These are phyloP conservation scores for Leptopilina myrica DNA, from an alignment of 2,888 invertebrate species.

Conservation along the genomic window DNA sequence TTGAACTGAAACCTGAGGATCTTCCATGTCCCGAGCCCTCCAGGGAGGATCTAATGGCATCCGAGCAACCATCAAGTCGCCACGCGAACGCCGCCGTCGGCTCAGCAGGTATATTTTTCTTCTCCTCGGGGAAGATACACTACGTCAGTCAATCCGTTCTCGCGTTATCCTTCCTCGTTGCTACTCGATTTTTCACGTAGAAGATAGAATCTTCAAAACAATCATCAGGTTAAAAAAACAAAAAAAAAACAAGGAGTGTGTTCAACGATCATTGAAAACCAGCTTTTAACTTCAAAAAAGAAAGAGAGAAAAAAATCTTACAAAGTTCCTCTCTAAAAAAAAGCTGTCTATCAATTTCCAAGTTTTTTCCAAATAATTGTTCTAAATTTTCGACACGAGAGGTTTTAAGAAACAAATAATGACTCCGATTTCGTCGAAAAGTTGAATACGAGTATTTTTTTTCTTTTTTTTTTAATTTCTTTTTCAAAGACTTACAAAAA, in stretches of 20 bases:
- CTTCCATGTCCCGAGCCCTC: slow-evolving; percentile 71
- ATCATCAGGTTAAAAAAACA: not conserved
- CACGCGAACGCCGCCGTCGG: slow-evolving; percentile 68
- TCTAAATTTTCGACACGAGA: slow-evolving; percentile 11
- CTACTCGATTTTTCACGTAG: slow-evolving; percentile 68
- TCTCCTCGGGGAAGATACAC: slow-evolving; percentile 60
- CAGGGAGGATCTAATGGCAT: slow-evolving; percentile 73
- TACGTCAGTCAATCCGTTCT: slow-evolving; percentile 55
- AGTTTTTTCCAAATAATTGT: slow-evolving; percentile 3
- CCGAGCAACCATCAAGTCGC: slow-evolving; percentile 72
- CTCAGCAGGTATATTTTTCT: slow-evolving; percentile 66
- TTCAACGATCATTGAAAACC: slow-evolving; percentile 11
- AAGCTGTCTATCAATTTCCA: slow-evolving; percentile 22
- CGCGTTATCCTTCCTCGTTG: slow-evolving; percentile 55
- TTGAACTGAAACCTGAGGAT: slow-evolving; percentile 69
- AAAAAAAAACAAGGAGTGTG: not conserved
- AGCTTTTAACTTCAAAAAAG: not conserved
- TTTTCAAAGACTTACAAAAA: not conserved
- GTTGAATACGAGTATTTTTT: not conserved
- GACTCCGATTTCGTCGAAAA: not conserved
- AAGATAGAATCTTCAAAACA: slow-evolving; percentile 48
- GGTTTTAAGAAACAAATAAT: not conserved
- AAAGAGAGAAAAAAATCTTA: not conserved
- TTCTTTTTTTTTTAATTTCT: no score
- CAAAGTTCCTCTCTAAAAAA: not conserved